Percentiles rank a stretch among this genome's conserved stretches.
phyloP scores from a whole-genome alignment of 2,113 vertebrate species.

The Chinchilla lanigera region DNA sequence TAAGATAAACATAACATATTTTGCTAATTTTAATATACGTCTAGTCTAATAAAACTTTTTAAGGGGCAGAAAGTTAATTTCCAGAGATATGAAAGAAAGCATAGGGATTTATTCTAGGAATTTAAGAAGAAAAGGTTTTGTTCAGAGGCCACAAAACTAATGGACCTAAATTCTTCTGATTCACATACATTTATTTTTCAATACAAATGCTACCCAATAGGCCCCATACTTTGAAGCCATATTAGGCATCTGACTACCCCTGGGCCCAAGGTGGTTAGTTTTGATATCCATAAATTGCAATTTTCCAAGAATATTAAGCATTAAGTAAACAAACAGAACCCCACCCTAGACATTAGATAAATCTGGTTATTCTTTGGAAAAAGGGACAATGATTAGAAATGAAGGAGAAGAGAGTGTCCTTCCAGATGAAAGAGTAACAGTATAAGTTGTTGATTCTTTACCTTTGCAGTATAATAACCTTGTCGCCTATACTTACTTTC shows the following conservation, averaged over 20 bases:
- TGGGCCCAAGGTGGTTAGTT: background rate
- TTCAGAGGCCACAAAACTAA: background rate
- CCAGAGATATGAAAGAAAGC: background rate
- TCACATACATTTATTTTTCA: background rate
- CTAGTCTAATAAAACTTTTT: background rate
- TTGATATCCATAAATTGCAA: background rate
- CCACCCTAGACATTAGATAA: background rate
- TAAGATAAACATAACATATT: background rate
- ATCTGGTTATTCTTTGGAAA: slow-evolving; percentile 20
- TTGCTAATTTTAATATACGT: background rate
- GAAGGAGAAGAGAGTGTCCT: background rate
- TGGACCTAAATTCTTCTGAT: background rate
- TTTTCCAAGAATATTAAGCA: background rate
- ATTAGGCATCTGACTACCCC: background rate
- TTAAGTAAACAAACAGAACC: background rate
- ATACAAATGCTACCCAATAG: background rate
- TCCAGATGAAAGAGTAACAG: background rate
- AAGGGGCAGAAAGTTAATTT: background rate
- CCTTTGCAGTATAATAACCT: background rate
- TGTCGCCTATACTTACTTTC: background rate
- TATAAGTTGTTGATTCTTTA: background rate
- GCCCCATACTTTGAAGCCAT: background rate
- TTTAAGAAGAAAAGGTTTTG: background rate
- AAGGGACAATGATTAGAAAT: background rate
- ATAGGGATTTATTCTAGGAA: background rate